These are phyloP conservation scores for Drosophila serrata DNA, from an alignment of 1,140 invertebrate genomes.

Conservation along the genomic window DNA sequence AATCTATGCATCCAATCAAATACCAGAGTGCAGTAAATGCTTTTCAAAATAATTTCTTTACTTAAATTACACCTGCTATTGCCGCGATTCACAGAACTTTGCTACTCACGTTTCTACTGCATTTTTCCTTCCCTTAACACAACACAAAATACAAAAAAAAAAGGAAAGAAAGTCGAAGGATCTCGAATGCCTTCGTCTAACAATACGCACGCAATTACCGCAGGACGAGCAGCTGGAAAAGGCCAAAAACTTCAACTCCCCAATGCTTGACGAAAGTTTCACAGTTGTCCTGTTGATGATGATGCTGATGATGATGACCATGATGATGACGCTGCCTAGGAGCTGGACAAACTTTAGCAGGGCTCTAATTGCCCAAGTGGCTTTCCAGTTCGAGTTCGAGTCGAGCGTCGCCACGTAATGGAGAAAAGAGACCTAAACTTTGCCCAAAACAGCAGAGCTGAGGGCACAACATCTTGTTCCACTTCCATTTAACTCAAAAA, in stretches of 20 bases:
- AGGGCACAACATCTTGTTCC: slow-evolving; percentile 39
- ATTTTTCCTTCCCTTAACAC: slow-evolving; percentile 7
- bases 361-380: slow-evolving; percentile 81
- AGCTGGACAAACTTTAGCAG: slow-evolving; percentile 63
- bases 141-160: background rate
- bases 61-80: slow-evolving; percentile 31
- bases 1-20: background rate
- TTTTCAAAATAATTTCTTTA: slow-evolving; percentile 44
- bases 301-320: slow-evolving; percentile 51
- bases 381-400: slow-evolving; percentile 60
- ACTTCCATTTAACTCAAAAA: slow-evolving; percentile 57
- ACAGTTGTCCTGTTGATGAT: slow-evolving; percentile 66
- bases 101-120: slow-evolving; percentile 46
- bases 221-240: slow-evolving; percentile 46
- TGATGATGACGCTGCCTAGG: slow-evolving; percentile 17
- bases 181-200: slow-evolving; percentile 50
- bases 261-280: slow-evolving; percentile 71
- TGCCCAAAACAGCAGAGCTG: slow-evolving; percentile 28
- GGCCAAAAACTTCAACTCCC: slow-evolving; percentile 65
- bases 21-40: background rate
- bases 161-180: slow-evolving; percentile 2
- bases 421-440: slow-evolving; percentile 58
- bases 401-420: slow-evolving; percentile 70
- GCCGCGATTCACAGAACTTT: slow-evolving; percentile 5
- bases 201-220: slow-evolving; percentile 82